These are phyloP conservation scores for Loripinus fragilis DNA, from an alignment of 2,888 invertebrate species.

Conservation along the genomic window DNA sequence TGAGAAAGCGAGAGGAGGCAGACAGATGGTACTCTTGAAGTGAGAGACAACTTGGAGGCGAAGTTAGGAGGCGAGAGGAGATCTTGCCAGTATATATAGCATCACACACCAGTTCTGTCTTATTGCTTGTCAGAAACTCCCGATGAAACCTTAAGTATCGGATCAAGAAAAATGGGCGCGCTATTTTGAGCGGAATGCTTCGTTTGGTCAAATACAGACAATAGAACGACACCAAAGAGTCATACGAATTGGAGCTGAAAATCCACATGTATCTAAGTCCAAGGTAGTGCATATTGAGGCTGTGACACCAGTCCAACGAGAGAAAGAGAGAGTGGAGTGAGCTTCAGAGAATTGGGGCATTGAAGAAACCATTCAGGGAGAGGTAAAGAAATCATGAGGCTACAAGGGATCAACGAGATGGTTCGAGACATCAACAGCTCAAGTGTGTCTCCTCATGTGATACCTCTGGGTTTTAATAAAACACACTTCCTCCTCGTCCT, in stretches of 20 bases:
- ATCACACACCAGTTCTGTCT: too few species aligned
- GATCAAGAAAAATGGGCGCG: constrained; percentile 1
- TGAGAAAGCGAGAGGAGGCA: too few species aligned
- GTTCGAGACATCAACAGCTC: not conserved
- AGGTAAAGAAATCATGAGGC: not conserved
- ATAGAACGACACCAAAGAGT: not conserved
- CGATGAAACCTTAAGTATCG: too few species aligned
- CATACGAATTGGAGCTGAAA: not conserved
- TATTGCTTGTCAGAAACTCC: too few species aligned
- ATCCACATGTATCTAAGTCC: not conserved
- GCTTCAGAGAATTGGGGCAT: too few species aligned
- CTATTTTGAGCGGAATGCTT: not conserved
- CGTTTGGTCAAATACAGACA: not conserved
- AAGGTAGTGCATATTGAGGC: constrained; percentile 5
- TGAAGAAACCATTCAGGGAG: too few species aligned
- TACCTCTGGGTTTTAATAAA: constrained; percentile 6
- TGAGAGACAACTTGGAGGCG: too few species aligned
- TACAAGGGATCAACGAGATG: not conserved
- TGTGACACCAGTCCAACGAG: constrained; percentile 13
- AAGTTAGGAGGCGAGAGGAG: too few species aligned
- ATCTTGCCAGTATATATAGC: too few species aligned
- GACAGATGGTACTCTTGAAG: too few species aligned
- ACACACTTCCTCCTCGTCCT: not conserved
- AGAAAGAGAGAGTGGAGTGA: too few species aligned
- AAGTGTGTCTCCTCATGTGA: not conserved